Base-by-base conservation (phyloP, 2,113 vertebrate species). In the Junco hyemalis region DNA sequence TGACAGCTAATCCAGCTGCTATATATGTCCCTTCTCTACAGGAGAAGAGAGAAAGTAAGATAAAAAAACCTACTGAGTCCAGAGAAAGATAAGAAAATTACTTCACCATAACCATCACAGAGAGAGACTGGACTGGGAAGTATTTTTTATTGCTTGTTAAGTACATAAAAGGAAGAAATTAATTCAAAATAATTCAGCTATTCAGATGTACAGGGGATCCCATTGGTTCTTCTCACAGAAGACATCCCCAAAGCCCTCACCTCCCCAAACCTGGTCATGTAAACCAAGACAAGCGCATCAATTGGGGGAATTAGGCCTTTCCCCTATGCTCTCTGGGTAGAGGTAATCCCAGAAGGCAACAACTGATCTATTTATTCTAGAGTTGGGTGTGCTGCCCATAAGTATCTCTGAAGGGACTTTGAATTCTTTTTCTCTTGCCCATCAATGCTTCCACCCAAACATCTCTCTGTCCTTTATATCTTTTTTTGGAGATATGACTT, bases 221-320 rank as follows among this genome's bases (percentile, higher is more conserved):
- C 12, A n/a, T 26, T 13, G 22, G 7, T 15, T 69, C 15, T 64
- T 78, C 35, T 70, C 3, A 20, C 6, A 48, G 16, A 51, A 2
- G 9, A 26, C 0, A 0, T 21, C 4, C 16, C 16, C 47, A 45
- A 33, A 86, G 45, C 5, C 17, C 3, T 69, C 1, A 4, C 3
- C 0, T 18, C 16, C 2, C 2, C 1, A 29, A 50, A 45, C 4
- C 5, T 56, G 21, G 6, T 5, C 14, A 6, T 36, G 35, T 31
- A 82, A 64, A 74, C 6, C 16, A 20, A 69, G 19, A 65, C 14
- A 26, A 36, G 19, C 16, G 18, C 9, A 57, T 26, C 0, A 5
- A 14, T 26, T 44, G 4, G 6, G 7, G 5, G 9, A 66, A 38
- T 50, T 28, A 44, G 14, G 26, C n/a, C 7, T 45, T 83, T 79